Percentiles rank a stretch among this genome's conserved stretches.
phyloP scores from a whole-genome alignment of 2,113 vertebrate genomes.

The Amblyornis subalaris region DNA sequence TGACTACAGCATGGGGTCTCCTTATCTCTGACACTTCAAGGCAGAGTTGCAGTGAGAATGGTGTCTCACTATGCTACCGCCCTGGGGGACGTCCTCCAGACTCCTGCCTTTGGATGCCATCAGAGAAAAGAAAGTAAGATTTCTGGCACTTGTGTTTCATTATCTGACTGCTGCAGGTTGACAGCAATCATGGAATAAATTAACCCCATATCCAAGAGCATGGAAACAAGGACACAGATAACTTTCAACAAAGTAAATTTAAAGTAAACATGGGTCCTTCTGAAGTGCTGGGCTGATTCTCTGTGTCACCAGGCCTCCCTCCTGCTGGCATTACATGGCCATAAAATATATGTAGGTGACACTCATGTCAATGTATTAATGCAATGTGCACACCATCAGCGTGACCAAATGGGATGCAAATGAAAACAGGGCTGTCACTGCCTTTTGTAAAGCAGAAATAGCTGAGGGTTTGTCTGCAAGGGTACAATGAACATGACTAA shows the following conservation, averaged over 20 bases:
- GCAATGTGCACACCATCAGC: not conserved
- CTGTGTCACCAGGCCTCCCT: not conserved
- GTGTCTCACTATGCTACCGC: not conserved
- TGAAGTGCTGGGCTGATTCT: not conserved
- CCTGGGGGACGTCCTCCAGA: not conserved
- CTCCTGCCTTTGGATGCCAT: conserved; percentile 5
- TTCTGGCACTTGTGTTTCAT: conserved; percentile 63
- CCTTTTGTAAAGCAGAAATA: not conserved
- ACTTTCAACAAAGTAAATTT: conserved; percentile 55
- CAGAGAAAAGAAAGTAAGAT: conserved; percentile 24
- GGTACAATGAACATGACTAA: not conserved
- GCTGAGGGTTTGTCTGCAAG: not conserved
- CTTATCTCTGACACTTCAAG: not conserved
- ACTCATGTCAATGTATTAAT: not conserved
- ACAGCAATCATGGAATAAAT: conserved; percentile 68
- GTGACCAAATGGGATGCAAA: not conserved
- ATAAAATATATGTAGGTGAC: not conserved
- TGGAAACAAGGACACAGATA: conserved; percentile 64
- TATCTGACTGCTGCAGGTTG: conserved; percentile 65
- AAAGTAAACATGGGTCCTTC: conserved; percentile 47
- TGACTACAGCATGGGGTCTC: not conserved
- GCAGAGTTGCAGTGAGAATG: not conserved
- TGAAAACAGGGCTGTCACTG: not conserved
- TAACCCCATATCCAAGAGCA: conserved; percentile 57
- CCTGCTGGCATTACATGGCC: not conserved